phyloP scores from a whole-genome alignment of 1,140 invertebrate species.

The Caerostris darwini region DNA sequence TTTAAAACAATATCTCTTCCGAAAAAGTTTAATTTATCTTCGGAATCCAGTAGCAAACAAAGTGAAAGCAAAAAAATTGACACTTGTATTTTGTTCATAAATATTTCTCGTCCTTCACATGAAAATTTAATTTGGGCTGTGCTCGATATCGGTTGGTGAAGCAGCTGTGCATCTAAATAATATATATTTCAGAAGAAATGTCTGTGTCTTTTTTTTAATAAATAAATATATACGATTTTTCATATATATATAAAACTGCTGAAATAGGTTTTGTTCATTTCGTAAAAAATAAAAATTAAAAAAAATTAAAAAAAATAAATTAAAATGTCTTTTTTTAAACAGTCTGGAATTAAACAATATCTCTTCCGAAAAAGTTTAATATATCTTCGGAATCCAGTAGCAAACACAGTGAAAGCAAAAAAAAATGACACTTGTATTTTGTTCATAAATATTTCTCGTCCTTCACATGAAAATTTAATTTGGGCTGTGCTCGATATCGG shows the following conservation, averaged over 20 bases:
- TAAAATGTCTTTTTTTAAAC: no score
- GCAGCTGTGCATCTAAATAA: neutral
- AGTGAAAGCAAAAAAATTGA: neutral
- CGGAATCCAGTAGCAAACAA: neutral
- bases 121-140: conserved; percentile 20
- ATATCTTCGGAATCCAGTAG: neutral
- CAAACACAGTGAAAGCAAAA: neutral
- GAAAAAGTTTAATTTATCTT: conserved; percentile 13
- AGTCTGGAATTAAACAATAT: no score
- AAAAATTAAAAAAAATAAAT: no score
- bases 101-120: neutral
- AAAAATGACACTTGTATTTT: neutral
- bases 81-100: neutral
- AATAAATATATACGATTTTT: no score
- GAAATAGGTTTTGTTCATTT: no score
- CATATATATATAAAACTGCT: no score
- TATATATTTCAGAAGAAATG: no score
- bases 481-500: neutral
- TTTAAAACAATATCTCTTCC: neutral
- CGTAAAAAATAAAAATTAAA: no score
- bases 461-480: conserved; percentile 24
- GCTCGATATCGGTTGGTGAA: neutral
- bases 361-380: neutral
- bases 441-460: neutral
- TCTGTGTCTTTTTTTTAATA: no score